Percentiles rank a stretch among this genome's conserved stretches.
Evolutionary conservation across 2,797 vertebrate genomes (phyloP).

Genomic region (Notolepis coatsorum): DNA sequence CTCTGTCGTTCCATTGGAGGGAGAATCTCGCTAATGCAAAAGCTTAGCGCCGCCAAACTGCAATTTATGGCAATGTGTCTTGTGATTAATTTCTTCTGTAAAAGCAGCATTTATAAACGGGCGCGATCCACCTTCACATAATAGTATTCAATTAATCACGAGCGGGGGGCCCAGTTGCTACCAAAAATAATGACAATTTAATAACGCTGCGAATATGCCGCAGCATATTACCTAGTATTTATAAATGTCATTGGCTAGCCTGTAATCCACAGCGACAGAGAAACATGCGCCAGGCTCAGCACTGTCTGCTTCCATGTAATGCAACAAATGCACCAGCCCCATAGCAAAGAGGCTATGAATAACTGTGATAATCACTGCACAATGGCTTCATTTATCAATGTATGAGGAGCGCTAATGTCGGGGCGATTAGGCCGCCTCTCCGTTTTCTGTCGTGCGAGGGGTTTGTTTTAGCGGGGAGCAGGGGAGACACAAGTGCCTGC

Average conservation of each 20-base stretch:
- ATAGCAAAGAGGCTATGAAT: conserved; percentile 79
- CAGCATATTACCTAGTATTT: conserved; percentile 79
- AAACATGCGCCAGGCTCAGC: conserved; percentile 70
- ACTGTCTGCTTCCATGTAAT: conserved; percentile 78
- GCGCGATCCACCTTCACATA: conserved; percentile 74
- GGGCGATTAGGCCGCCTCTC: conserved; percentile 59
- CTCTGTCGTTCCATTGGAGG: conserved; percentile 27
- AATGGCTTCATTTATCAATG: conserved; percentile 84
- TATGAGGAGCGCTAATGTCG: conserved; percentile 53
- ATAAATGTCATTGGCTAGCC: conserved; percentile 75
- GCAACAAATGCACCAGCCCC: conserved; percentile 78
- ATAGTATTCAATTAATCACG: conserved; percentile 80
- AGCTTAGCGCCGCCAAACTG: conserved; percentile 45
- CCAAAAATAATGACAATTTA: conserved; percentile 82
- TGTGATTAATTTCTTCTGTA: conserved; percentile 69
- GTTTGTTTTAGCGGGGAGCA: conserved; percentile 50
- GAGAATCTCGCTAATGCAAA: conserved; percentile 34
- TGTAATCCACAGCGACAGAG: conserved; percentile 77
- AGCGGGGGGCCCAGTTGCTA: conserved; percentile 54
- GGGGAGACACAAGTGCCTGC: conserved; percentile 36
- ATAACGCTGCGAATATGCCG: conserved; percentile 73
- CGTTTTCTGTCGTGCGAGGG: conserved; percentile 40
- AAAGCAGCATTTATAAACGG: conserved; percentile 71
- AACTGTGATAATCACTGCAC: conserved; percentile 82
- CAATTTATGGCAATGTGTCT: conserved; percentile 69